Conservation (phyloP, 2,797 vertebrate genomes). For the Borostomias antarcticus region DNA sequence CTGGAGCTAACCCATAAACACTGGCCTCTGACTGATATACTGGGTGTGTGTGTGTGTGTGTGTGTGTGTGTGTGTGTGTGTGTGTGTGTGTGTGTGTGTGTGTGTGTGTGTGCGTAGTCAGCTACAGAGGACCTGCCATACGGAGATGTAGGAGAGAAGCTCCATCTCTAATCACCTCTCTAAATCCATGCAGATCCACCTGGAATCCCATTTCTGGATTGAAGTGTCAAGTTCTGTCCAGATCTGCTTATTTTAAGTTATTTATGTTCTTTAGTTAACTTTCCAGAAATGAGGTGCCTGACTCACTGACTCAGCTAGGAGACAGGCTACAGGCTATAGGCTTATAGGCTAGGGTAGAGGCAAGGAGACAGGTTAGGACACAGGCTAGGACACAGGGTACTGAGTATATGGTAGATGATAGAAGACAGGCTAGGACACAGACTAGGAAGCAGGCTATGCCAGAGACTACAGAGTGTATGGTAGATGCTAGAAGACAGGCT, state of each 20-base stretch:
- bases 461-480: no score
- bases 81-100: slow-evolving; percentile 5
- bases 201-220: neutral
- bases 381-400: no score
- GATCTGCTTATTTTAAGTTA: neutral
- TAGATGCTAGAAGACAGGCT: neutral
- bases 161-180: neutral
- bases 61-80: slow-evolving; percentile 7
- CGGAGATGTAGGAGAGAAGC: neutral
- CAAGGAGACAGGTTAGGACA: neutral
- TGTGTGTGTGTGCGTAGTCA: slow-evolving; percentile 5
- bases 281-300: neutral
- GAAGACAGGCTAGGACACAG: neutral
- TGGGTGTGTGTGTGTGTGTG: no score
- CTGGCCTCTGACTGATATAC: neutral
- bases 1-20: neutral
- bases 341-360: neutral
- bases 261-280: no score
- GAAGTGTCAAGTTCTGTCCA: neutral
- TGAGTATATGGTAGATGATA: neutral
- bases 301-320: no score
- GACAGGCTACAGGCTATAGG: no score
- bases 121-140: neutral
- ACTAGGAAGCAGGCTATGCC: neutral
- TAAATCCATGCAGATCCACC: neutral